Percentiles rank a stretch among this genome's conserved stretches.
Evolutionary conservation across 2,797 vertebrate species (phyloP).

Genomic region (Lagodon rhomboides): DNA sequence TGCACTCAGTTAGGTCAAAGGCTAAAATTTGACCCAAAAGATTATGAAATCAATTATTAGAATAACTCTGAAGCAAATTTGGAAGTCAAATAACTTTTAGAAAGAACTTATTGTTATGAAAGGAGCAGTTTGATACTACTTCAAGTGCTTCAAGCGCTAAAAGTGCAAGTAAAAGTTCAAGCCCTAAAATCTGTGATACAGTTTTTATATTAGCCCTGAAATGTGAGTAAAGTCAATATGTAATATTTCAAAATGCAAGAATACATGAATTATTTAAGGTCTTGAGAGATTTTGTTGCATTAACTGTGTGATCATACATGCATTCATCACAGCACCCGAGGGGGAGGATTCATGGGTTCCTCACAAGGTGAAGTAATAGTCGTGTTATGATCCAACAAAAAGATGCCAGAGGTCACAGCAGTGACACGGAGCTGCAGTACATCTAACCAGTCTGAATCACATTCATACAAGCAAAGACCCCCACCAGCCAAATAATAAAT

Average conservation of each 20-base stretch:
- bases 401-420: background rate
- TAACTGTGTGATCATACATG: background rate
- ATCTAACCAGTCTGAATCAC: background rate
- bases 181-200: no score
- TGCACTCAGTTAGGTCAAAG: slow-evolving; percentile 10
- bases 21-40: background rate
- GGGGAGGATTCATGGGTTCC: background rate
- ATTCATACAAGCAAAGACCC: no score
- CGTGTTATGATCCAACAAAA: background rate
- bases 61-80: background rate
- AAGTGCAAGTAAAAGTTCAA: no score
- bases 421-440: background rate
- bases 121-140: background rate
- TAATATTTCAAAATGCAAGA: no score
- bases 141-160: background rate
- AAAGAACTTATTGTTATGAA: background rate
- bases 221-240: background rate
- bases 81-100: background rate
- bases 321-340: background rate
- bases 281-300: background rate
- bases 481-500: no score
- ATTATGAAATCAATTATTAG: background rate
- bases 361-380: background rate
- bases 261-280: no score
- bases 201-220: background rate